Conservation (phyloP, 2,797 vertebrate genomes). For the Pangasius djambal region DNA sequence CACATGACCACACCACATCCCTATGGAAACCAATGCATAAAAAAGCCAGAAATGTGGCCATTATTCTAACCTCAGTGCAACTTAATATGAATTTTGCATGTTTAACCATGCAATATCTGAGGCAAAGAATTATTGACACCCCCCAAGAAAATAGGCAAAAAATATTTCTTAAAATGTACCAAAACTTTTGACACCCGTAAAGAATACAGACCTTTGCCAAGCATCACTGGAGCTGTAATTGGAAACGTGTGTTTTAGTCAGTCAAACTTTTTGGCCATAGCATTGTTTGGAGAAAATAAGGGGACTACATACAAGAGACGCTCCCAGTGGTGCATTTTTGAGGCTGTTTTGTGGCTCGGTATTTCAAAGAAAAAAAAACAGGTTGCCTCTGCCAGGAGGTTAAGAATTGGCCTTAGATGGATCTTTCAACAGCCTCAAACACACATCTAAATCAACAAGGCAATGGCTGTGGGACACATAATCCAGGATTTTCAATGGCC, state of each 20-base stretch:
- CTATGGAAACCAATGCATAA: slow-evolving; percentile 63
- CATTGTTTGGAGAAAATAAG: background rate
- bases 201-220: background rate
- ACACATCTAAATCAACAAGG: background rate
- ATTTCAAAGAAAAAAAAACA: slow-evolving; percentile 1
- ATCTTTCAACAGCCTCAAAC: background rate
- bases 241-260: background rate
- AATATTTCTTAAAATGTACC: background rate
- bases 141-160: background rate
- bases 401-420: background rate
- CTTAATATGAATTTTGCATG: background rate
- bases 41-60: slow-evolving; percentile 1
- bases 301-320: background rate
- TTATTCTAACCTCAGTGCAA: background rate
- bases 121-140: background rate
- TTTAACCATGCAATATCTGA: background rate
- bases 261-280: background rate
- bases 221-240: background rate
- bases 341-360: background rate
- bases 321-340: background rate
- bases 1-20: slow-evolving; percentile 60
- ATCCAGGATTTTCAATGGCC: background rate
- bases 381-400: background rate
- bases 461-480: background rate
- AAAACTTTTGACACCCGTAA: slow-evolving; percentile 1